phyloP scores from a whole-genome alignment of 1,140 invertebrate species.

The Drosophila pseudoobscura region DNA sequence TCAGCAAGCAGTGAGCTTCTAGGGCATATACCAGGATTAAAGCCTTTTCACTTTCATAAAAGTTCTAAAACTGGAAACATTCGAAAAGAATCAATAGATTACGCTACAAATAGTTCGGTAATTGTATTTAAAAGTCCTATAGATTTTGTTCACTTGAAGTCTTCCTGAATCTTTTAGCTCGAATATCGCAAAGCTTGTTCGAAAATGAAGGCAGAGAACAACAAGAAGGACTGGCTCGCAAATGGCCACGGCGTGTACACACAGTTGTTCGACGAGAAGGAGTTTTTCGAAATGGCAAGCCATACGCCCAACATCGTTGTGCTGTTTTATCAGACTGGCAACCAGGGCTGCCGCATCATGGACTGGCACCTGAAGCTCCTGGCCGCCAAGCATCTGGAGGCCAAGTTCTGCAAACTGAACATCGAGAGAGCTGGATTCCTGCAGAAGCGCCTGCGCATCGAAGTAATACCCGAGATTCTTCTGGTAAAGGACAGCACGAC shows the following conservation, averaged over 20 bases:
- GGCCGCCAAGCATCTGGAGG: constrained; percentile 94
- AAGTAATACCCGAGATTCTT: constrained; percentile 94
- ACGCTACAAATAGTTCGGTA: too few species aligned
- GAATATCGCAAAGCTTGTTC: too few species aligned
- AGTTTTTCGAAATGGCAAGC: constrained; percentile 96
- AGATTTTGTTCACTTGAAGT: too few species aligned
- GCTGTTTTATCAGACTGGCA: constrained; percentile 93
- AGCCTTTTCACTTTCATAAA: too few species aligned
- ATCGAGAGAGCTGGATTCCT: constrained; percentile 96
- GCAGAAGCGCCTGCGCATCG: constrained; percentile 93
- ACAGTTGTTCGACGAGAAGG: constrained; percentile 95
- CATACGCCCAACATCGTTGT: constrained; percentile 95
- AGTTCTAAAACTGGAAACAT: too few species aligned
- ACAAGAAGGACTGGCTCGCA: constrained; percentile 91
- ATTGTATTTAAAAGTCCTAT: too few species aligned
- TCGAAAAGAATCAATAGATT: too few species aligned
- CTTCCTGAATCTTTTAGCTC: too few species aligned
- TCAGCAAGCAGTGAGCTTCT: too few species aligned
- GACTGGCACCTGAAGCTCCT: constrained; percentile 96
- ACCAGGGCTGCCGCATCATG: constrained; percentile 94
- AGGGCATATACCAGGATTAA: too few species aligned
- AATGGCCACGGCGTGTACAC: constrained; percentile 90
- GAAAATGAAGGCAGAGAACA: constrained; percentile 79
- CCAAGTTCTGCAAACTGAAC: constrained; percentile 95
- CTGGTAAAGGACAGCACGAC: constrained; percentile 93